Conservation (phyloP, 2,113 vertebrate species). For the Petroica traversi region DNA sequence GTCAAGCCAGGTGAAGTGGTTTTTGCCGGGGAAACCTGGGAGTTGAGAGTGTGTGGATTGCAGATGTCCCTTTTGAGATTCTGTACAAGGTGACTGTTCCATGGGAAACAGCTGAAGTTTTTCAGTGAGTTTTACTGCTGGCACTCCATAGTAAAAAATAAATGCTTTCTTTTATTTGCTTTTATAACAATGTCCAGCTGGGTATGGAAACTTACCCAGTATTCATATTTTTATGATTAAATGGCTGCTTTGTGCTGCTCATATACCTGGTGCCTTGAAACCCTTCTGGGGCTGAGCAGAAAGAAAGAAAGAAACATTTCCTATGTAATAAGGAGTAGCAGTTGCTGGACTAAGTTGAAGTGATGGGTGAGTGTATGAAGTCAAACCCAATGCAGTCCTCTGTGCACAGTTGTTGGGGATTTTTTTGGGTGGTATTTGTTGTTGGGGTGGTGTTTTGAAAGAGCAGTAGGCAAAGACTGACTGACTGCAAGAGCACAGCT, state of each 20-base stretch:
- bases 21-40: background rate
- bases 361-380: background rate
- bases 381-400: background rate
- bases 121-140: background rate
- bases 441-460: background rate
- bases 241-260: background rate
- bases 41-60: background rate
- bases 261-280: background rate
- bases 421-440: background rate
- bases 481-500: conserved; percentile 6
- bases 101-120: background rate
- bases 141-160: background rate
- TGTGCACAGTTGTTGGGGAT: background rate
- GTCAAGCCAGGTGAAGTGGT: background rate
- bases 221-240: background rate
- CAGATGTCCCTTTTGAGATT: background rate
- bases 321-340: background rate
- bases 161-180: background rate
- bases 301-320: background rate
- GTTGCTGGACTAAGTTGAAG: background rate
- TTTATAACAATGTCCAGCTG: background rate
- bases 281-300: background rate
- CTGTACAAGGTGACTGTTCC: background rate
- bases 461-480: background rate
- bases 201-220: background rate